Evolutionary conservation across 1,140 invertebrate species (phyloP).

Genomic region (Caerostris extrusa): DNA sequence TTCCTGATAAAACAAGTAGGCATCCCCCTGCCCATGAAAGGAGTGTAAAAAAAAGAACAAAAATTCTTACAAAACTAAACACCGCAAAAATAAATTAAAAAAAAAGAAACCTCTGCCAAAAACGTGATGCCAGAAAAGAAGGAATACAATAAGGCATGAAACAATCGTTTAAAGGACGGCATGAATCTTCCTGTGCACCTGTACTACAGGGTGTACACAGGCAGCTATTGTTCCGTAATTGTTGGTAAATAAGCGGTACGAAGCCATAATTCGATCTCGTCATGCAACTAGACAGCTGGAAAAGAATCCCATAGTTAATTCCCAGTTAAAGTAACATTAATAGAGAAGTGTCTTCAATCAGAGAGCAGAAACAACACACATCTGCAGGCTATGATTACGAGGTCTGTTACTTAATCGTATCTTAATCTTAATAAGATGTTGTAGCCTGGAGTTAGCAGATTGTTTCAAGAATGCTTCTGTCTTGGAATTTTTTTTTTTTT

Average conservation of each 20-base stretch:
- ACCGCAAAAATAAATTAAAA: background rate
- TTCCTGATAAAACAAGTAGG: background rate
- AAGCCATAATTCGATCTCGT: background rate
- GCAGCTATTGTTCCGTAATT: constrained; percentile 1
- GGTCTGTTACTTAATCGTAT: constrained; percentile 27
- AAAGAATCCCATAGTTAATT: background rate
- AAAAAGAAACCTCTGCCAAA: background rate
- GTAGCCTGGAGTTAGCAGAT: background rate
- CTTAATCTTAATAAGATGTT: background rate
- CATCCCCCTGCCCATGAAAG: background rate
- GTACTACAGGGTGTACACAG: background rate
- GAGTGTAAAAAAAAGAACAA: background rate
- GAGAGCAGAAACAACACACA: background rate
- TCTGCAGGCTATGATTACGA: background rate
- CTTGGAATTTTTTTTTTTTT: background rate
- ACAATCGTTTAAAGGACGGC: background rate
- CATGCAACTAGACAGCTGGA: background rate
- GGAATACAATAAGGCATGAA: background rate
- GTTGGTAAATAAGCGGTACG: background rate
- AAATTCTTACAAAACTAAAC: background rate
- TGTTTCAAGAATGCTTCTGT: background rate
- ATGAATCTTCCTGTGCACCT: background rate
- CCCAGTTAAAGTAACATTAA: background rate
- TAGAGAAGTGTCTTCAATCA: background rate
- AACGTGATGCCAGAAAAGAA: background rate